Base-by-base conservation (phyloP, 1,140 invertebrate genomes). In the Heliconius nattereri region DNA sequence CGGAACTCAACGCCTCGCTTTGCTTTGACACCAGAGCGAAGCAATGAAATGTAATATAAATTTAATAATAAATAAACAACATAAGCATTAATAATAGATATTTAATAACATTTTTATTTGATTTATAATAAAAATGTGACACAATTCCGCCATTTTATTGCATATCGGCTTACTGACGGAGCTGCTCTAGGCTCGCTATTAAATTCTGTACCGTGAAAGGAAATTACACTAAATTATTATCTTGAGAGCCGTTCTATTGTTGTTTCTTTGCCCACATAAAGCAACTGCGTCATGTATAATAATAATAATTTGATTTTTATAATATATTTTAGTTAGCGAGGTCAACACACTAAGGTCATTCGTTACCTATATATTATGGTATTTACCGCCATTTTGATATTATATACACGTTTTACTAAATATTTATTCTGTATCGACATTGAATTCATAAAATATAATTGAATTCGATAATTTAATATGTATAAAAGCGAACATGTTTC, bases 171-270 rank as follows among this genome's bases (percentile, higher is more conserved):
- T 78, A 78, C 80, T 45, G 54, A 40, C 71, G 78, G 74, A 76
- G 75, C 66, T 57, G 78, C 66, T 35, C 32, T 35, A 80, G 75
- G 73, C 57, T 78, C 52, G 80, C 75, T 81, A 81, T 81, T 72
- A 78, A 71, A 78, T 78, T 81, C 73, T 81, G 16, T 83, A 82
- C 82, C 82, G 87, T 85, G 87, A 88, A 88, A 89, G 87, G 86
- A 89, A 90, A 88, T 90, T 87, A 88, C 85, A 86, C 82, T 84
- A 89, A 89, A 89, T 89, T 88, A 90, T 89, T 86, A 84, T 87
- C 86, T 89, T 84, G 81, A 79, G 78, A 84, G 49, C 66, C 80
- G 78, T 78, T 80, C 83, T 78, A 87, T 86, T 86, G 86, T 86
- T 78, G 80, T 85, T 78, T 80, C 76, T 76, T 66, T 66, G 26